These are phyloP conservation scores for Phaedon cochleariae DNA, from an alignment of 2,888 invertebrate genomes.

Conservation along the genomic window DNA sequence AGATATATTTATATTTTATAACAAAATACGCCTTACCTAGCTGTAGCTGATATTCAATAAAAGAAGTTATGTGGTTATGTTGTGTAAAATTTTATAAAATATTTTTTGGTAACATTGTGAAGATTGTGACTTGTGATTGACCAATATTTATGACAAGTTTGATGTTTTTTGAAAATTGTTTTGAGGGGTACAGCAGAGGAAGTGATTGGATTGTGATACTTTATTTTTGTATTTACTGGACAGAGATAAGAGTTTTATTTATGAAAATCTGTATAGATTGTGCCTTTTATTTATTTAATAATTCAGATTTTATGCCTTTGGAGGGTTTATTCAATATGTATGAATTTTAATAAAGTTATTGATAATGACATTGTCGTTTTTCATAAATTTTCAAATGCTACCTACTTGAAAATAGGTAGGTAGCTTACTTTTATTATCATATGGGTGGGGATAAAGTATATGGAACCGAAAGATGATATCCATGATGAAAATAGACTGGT, in stretches of 20 bases:
- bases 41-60: constrained; percentile 46
- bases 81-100: constrained; percentile 48
- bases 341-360: constrained; percentile 56
- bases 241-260: constrained; percentile 54
- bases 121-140: constrained; percentile 43
- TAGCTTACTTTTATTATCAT: too few relatives aligned
- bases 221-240: constrained; percentile 60
- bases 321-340: constrained; percentile 53
- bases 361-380: constrained; percentile 13
- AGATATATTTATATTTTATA: constrained; percentile 48
- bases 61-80: constrained; percentile 37
- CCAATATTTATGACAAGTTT: constrained; percentile 45
- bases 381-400: too few relatives aligned
- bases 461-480: too few relatives aligned
- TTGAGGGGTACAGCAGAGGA: constrained; percentile 40
- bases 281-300: constrained; percentile 62
- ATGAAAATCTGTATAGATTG: constrained; percentile 57
- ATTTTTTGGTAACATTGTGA: constrained; percentile 45
- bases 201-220: constrained; percentile 60
- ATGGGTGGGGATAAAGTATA: too few relatives aligned
- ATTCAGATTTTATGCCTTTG: constrained; percentile 55
- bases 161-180: constrained; percentile 34
- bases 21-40: constrained; percentile 58
- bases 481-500: too few relatives aligned
- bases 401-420: too few relatives aligned